Base-by-base conservation (phyloP, 2,888 invertebrate species). In the Tridacna crocea region DNA sequence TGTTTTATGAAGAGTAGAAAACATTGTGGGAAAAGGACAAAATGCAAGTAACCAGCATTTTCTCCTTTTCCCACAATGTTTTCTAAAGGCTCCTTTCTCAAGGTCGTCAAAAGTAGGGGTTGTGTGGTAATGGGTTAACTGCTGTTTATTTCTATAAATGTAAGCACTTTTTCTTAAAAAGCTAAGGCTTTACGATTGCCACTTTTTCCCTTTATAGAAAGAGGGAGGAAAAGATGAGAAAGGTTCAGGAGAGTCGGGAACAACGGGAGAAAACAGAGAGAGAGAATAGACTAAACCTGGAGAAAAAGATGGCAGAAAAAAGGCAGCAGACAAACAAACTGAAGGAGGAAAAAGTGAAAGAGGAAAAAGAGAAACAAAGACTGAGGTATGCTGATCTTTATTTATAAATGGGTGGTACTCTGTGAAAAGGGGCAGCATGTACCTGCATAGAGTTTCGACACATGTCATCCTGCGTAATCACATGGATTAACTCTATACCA, bases 221-320 rank as follows among this genome's bases (percentile, higher is more conserved):
- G 51, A 84, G 91, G 27, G 91, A 90, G 63, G 90, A 90, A 61
- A 88, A 88, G 47, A 88, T 88, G 86, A 88, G 85, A 72, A 92
- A 89, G 70, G 91, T 88, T 0, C 85, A 86, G 26, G 87, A 87
- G 26, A 68, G 83, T 61, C 77, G 89, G 1, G 89, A 89, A 72
- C 27, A 81, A 51, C 74, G 83, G 36, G 73, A 87, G 60, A 85
- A 79, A 27, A 66, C 81, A 61, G 90, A 89, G 24, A 74, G 79
- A 47, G 82, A 85, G 26, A 77, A 83, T 47, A 80, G 88, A 73
- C 66, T 84, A 6, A 72, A 82, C 60, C 73, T 85, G 26, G 86
- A 83, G 36, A 86, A 87, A 75, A 87, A 89, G 48, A 80, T 89
- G 47, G 86, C 87, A 51, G 90, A 91, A 47, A 88, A 83, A 61